Evolutionary conservation across 2,888 invertebrate genomes (phyloP).

Genomic region (Zygaena filipendulae): DNA sequence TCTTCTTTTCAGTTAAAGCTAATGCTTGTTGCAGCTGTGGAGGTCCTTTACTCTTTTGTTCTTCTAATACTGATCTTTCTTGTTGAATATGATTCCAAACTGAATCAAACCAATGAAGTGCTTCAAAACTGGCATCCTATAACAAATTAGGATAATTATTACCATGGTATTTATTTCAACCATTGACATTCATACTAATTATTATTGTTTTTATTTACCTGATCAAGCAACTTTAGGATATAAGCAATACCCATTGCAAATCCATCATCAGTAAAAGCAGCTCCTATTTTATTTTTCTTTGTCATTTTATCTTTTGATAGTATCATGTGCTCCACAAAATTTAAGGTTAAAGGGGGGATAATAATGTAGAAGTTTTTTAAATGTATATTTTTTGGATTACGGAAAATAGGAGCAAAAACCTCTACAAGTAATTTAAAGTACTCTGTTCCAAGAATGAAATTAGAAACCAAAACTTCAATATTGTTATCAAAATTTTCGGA

Average conservation of each 20-base stretch:
- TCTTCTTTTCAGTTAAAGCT: conserved; percentile 86
- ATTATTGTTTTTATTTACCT: conserved; percentile 70
- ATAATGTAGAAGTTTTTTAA: conserved; percentile 93
- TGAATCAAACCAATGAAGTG: conserved; percentile 95
- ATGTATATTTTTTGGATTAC: conserved; percentile 88
- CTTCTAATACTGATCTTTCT: conserved; percentile 68
- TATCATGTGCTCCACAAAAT: conserved; percentile 94
- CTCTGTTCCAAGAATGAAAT: conserved; percentile 90
- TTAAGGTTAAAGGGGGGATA: conserved; percentile 92
- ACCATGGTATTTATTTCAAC: no score
- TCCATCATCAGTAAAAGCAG: conserved; percentile 97
- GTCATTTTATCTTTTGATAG: conserved; percentile 92
- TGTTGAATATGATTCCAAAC: conserved; percentile 77
- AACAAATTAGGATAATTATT: conserved; percentile 3
- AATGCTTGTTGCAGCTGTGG: conserved; percentile 93
- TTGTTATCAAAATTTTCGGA: conserved; percentile 81
- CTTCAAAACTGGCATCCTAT: conserved; percentile 83
- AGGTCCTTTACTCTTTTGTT: conserved; percentile 78
- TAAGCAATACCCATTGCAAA: conserved; percentile 97
- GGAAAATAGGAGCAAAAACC: conserved; percentile 91
- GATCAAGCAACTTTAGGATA: conserved; percentile 89
- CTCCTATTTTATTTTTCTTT: conserved; percentile 88
- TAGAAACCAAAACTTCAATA: conserved; percentile 80
- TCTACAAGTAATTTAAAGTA: conserved; percentile 91
- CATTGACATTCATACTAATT: no score